Base-by-base conservation (phyloP, 2,888 invertebrate genomes). In the Drosophila greeni region DNA sequence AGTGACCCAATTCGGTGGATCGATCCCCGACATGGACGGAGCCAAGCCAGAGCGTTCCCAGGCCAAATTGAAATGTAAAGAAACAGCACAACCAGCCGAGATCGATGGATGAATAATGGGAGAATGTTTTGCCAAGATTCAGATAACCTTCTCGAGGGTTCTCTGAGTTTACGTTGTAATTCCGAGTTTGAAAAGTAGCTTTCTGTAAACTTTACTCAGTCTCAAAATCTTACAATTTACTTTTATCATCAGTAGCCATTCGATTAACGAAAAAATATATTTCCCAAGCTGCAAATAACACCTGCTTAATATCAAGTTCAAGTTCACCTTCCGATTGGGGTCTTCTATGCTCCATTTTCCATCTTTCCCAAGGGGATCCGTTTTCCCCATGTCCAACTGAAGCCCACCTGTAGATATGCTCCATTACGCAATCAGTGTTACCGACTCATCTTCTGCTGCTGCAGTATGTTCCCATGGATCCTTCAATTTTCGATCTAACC, bases 1-100 rank as follows among this genome's bases (percentile, higher is more conserved):
- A 80, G 69, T 85, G 85, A 84, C 80, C 85, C 84, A 80, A 83
- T 80, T 85, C 69, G 49, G 57, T 83, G 84, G 45, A 45, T 29
- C 29, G 29, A 20, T 26, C 2, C 29, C 8, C 2, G 26, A 6
- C 24, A 43, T 37, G 56, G 65, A 24, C 24, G 34, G 47, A 62
- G 60, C 52, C 42, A 1, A 43, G 24, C 16, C 24, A 16, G 39
- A 67, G 75, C 75, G 61, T 84, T 80, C 75, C 75, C 85, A 84
- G 67, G 75, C 61, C 47, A 64, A 83, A 80, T 75, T 67, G 85
- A 83, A 66, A 72, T 66, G 76, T 84, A 53, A 55, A 39, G 37
- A 64, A 70, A 39, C 36, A 24, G n/a, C 31, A 20, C 20, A 40
- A 39, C 14, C 23, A 39, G 39, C 3, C 20, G 23, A 43, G 20